These are phyloP conservation scores for Vanessa tameamea DNA, from an alignment of 1,140 invertebrate species.

Conservation along the genomic window DNA sequence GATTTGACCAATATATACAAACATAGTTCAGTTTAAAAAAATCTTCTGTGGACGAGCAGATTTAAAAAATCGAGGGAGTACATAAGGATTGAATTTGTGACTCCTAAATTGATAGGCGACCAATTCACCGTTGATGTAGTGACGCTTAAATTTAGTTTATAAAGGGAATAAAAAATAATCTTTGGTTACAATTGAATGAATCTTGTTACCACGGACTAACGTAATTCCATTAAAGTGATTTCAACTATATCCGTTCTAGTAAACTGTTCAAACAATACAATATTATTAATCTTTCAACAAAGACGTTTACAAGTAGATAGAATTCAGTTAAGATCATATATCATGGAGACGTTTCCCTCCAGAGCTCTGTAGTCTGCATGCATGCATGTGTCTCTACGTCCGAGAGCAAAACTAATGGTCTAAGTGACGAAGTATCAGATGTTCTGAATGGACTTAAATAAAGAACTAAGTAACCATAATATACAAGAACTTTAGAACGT, in stretches of 20 bases:
- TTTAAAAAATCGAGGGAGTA: no score
- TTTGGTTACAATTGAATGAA: neutral
- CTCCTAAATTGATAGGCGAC: no score
- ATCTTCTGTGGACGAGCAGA: no score
- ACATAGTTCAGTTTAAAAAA: no score
- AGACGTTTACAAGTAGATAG: constrained; percentile 16
- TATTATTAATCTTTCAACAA: constrained; percentile 27
- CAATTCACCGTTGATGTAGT: no score
- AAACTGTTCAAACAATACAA: constrained; percentile 20
- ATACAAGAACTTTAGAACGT: no score
- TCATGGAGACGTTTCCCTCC: constrained; percentile 26
- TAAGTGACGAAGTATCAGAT: neutral
- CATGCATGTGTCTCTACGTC: neutral
- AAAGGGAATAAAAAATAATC: no score
- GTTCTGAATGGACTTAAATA: neutral
- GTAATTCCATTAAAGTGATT: neutral
- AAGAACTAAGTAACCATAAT: neutral
- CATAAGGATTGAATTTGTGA: no score
- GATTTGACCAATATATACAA: no score
- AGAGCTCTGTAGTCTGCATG: constrained; percentile 5
- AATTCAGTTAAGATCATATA: constrained; percentile 15
- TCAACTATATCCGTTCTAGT: neutral
- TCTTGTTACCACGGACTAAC: neutral
- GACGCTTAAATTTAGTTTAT: no score
- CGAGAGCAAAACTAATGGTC: constrained; percentile 6